phyloP scores from a whole-genome alignment of 2,888 invertebrate genomes.

The Phyllotreta cruciferae region DNA sequence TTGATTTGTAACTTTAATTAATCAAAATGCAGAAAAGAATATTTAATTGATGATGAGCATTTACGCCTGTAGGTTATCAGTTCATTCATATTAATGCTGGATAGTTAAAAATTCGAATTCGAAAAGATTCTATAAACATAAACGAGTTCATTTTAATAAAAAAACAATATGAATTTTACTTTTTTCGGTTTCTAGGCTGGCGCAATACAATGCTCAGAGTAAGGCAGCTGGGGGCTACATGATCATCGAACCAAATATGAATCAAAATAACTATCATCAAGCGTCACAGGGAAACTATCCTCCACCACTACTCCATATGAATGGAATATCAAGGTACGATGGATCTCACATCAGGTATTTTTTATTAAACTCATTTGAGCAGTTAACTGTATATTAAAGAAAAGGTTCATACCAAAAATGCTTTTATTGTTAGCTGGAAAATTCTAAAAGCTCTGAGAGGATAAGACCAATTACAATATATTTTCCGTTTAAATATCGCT shows the following conservation, averaged over 20 bases:
- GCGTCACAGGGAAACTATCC: constrained; percentile 62
- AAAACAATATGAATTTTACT: constrained; percentile 21
- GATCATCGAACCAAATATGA: constrained; percentile 57
- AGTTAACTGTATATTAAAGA: neutral
- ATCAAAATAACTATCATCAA: constrained; percentile 57
- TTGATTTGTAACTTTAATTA: no score
- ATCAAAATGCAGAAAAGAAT: no score
- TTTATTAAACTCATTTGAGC: constrained; percentile 3
- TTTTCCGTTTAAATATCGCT: no score
- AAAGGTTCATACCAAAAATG: neutral
- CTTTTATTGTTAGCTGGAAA: neutral
- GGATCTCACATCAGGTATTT: constrained; percentile 41
- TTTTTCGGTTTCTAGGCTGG: constrained; percentile 37
- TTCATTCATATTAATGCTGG: no score
- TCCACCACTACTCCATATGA: constrained; percentile 64
- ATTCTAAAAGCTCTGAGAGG: neutral
- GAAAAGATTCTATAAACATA: neutral
- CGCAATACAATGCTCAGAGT: constrained; percentile 45
- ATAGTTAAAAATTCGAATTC: neutral
- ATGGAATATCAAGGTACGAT: constrained; percentile 54
- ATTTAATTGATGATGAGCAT: no score
- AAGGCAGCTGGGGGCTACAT: constrained; percentile 54
- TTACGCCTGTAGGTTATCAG: no score
- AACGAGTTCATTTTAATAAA: constrained; percentile 1
- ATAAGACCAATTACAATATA: no score